Percentiles rank a stretch among this genome's conserved stretches.
phyloP scores from a whole-genome alignment of 2,888 invertebrate genomes.

The Brenthis hecate region DNA sequence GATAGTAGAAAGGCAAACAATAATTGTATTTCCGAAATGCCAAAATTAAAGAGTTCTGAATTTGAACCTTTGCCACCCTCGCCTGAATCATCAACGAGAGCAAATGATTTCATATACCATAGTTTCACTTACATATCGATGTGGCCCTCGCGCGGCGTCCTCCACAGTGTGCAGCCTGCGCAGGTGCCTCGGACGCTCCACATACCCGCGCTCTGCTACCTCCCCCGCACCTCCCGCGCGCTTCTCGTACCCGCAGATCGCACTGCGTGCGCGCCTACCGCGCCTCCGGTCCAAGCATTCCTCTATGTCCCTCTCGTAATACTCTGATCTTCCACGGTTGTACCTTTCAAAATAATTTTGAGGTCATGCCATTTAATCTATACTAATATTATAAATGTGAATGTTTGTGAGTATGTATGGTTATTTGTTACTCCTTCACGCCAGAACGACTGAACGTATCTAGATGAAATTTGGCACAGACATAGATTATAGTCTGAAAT shows the following conservation, averaged over 20 bases:
- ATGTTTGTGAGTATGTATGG: no score
- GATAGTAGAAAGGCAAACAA: no score
- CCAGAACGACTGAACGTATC: no score
- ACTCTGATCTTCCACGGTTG: slow-evolving; percentile 66
- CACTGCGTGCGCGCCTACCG: slow-evolving; percentile 65
- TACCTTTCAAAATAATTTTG: slow-evolving; percentile 41
- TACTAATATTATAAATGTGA: no score
- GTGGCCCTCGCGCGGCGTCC: slow-evolving; percentile 49
- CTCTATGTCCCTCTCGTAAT: slow-evolving; percentile 59
- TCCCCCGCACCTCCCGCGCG: slow-evolving; percentile 37
- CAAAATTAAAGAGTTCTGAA: no score
- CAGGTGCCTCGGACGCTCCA: slow-evolving; percentile 48
- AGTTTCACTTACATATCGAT: slow-evolving; percentile 47
- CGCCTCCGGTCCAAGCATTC: slow-evolving; percentile 52
- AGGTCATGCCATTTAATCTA: no score
- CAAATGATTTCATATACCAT: not conserved
- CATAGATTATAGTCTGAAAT: no score
- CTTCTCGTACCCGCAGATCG: slow-evolving; percentile 59
- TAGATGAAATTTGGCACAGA: no score
- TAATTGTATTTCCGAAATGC: no score
- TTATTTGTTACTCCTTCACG: no score
- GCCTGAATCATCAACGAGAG: no score
- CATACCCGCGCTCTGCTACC: slow-evolving; percentile 46
- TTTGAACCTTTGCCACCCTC: no score
- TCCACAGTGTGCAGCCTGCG: slow-evolving; percentile 65